Percentiles rank a stretch among this genome's conserved stretches.
phyloP scores from a whole-genome alignment of 1,140 invertebrate genomes.

The Hycleus cichorii region DNA sequence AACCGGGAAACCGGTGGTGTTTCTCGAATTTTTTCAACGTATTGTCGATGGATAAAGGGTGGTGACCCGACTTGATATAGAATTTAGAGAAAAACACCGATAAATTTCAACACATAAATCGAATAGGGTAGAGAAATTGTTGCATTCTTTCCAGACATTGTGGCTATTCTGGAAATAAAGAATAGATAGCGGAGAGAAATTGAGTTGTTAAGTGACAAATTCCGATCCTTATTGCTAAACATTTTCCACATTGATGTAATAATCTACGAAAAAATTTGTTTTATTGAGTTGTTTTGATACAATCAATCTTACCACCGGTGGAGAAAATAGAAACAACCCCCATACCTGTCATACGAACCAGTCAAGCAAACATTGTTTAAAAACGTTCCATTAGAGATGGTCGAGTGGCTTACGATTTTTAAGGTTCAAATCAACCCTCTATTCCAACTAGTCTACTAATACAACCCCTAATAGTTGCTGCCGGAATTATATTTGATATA shows the following conservation, averaged over 20 bases:
- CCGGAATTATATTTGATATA: neutral
- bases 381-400: neutral
- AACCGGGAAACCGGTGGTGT: constrained; percentile 5
- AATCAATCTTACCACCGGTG: too few species aligned
- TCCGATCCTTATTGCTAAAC: constrained; percentile 21
- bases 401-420: too few species aligned
- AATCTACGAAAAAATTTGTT: too few species aligned
- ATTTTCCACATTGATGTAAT: neutral
- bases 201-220: constrained; percentile 22
- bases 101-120: neutral
- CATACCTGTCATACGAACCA: too few species aligned
- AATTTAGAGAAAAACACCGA: neutral
- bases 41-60: neutral
- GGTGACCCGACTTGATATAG: neutral
- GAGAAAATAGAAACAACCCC: too few species aligned
- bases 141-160: neutral
- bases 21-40: neutral
- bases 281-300: too few species aligned
- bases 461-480: neutral
- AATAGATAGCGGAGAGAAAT: constrained; percentile 8
- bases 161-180: neutral
- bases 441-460: neutral
- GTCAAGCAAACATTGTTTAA: neutral
- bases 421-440: neutral
- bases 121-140: neutral